These are phyloP conservation scores for Sipha maydis DNA, from an alignment of 2,888 invertebrate genomes.

Conservation along the genomic window DNA sequence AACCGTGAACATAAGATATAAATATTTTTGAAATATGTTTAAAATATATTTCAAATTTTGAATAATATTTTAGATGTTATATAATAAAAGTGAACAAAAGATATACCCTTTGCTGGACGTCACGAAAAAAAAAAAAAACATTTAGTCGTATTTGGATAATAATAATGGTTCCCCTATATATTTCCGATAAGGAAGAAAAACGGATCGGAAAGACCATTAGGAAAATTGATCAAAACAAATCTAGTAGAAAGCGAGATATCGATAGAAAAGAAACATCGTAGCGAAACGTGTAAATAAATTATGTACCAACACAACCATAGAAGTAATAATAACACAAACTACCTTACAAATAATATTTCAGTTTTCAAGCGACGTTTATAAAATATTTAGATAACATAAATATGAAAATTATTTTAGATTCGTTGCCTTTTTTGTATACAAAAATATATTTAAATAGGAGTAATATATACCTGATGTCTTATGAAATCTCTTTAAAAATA, in stretches of 20 bases:
- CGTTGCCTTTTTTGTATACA: background rate
- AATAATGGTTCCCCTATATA: conserved; percentile 16
- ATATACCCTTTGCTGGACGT: background rate
- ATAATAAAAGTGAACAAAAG: background rate
- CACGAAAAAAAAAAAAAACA: background rate
- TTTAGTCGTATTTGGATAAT: conserved; percentile 33
- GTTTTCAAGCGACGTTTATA: background rate
- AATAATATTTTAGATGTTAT: background rate
- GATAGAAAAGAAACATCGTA: background rate
- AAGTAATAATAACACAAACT: background rate
- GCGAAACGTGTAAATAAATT: conserved; percentile 39
- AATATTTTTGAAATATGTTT: too few species aligned
- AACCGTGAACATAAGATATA: background rate
- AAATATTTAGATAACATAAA: background rate
- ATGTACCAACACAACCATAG: conserved; percentile 19
- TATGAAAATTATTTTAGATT: background rate
- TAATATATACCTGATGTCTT: background rate
- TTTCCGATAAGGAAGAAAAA: conserved; percentile 49
- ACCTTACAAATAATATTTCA: background rate
- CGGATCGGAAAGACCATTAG: conserved; percentile 34
- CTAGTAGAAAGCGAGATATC: conserved; percentile 60
- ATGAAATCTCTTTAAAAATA: background rate
- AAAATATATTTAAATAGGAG: background rate
- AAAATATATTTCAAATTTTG: background rate
- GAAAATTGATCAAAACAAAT: conserved; percentile 60